A percentile compares a stretch with the other conserved stretches of the same genome.
Conservation (phyloP, 2,797 vertebrate species). For the Pseudochirops corinnae region DNA sequence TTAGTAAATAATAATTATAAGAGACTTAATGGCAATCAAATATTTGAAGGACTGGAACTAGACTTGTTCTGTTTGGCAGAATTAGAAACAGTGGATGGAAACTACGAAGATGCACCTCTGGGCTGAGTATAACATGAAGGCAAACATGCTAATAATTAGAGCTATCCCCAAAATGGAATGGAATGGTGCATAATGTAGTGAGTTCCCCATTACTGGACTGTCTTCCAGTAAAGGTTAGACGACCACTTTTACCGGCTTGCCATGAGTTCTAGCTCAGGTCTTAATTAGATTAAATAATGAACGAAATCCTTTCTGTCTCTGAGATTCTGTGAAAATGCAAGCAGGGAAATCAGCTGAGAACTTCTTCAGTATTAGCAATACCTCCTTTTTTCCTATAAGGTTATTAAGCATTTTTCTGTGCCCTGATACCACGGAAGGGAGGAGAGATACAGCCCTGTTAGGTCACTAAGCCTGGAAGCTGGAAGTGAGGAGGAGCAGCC, state of each 20-base stretch:
- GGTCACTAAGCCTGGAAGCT: background rate
- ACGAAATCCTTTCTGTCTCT: rapidly evolving
- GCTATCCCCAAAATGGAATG: background rate
- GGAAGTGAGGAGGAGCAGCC: too few relatives aligned
- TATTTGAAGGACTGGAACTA: background rate
- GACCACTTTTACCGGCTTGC: rapidly evolving
- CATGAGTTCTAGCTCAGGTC: rapidly evolving
- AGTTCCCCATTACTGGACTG: background rate
- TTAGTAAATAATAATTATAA: background rate
- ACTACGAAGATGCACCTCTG: background rate
- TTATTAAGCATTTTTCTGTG: background rate
- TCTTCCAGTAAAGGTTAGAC: too few relatives aligned
- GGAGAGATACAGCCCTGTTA: background rate
- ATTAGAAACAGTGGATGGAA: background rate
- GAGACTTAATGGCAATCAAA: background rate
- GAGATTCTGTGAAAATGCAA: background rate
- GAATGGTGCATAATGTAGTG: background rate
- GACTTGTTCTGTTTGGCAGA: background rate
- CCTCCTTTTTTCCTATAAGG: background rate
- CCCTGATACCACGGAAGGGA: background rate
- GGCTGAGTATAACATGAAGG: background rate
- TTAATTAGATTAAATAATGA: background rate
- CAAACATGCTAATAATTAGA: background rate
- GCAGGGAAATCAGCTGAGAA: background rate
- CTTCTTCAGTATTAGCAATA: background rate